Conservation (phyloP, 1,140 invertebrate genomes). For the Habropoda laboriosa region DNA sequence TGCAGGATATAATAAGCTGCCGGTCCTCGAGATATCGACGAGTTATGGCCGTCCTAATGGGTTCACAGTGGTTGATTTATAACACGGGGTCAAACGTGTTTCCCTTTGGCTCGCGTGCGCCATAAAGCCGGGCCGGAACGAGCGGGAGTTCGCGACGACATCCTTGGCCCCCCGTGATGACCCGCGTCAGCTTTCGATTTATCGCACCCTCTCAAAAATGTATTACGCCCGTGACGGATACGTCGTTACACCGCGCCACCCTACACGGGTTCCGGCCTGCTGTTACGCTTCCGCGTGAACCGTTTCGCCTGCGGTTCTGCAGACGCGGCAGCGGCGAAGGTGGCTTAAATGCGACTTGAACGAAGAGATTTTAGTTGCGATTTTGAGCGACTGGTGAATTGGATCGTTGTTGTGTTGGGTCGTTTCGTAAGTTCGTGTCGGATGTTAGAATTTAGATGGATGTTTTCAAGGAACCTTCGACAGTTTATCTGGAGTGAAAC, state of each 20-base stretch:
- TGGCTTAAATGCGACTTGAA: too few species aligned
- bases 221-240: slow-evolving; percentile 51
- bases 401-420: too few species aligned
- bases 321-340: too few species aligned
- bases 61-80: slow-evolving; percentile 80
- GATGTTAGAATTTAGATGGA: too few species aligned
- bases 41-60: slow-evolving; percentile 80
- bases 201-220: slow-evolving; percentile 65
- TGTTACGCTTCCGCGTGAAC: neutral
- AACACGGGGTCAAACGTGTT: slow-evolving; percentile 63
- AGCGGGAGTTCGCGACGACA: slow-evolving; percentile 21
- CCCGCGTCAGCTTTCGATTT: slow-evolving; percentile 57
- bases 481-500: too few species aligned
- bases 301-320: too few species aligned
- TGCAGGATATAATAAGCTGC: slow-evolving; percentile 81
- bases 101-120: slow-evolving; percentile 49
- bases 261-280: neutral
- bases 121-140: slow-evolving; percentile 60
- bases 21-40: slow-evolving; percentile 81
- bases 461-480: too few species aligned
- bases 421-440: too few species aligned
- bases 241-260: too few species aligned
- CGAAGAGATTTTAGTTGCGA: too few species aligned
- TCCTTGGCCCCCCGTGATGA: slow-evolving; percentile 51
- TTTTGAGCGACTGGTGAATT: too few species aligned